Evolutionary conservation across 2,888 invertebrate species (phyloP).

Genomic region (Sussaba pulchella): DNA sequence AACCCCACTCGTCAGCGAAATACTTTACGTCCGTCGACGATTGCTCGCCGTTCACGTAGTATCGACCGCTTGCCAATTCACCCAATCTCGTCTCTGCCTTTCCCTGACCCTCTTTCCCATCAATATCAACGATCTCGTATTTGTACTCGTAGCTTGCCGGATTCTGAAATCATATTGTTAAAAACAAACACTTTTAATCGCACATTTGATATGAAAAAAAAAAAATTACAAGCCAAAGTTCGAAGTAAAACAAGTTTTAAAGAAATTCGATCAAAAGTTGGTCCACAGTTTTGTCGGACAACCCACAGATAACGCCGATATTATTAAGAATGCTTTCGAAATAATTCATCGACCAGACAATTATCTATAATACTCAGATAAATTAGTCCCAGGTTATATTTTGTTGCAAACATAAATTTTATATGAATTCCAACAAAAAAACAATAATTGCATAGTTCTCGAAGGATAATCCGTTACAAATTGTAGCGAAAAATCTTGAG

Average conservation of each 20-base stretch:
- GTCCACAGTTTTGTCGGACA: too few relatives aligned
- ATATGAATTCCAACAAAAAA: background rate
- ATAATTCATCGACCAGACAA: too few relatives aligned
- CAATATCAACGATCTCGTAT: constrained; percentile 73
- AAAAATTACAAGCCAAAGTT: background rate
- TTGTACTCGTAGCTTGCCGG: constrained; percentile 73
- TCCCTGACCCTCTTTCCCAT: constrained; percentile 71
- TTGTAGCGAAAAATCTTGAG: background rate
- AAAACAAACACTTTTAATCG: background rate
- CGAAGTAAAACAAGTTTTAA: background rate
- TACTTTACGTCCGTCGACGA: constrained; percentile 85
- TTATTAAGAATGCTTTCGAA: too few relatives aligned
- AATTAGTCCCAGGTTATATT: too few relatives aligned
- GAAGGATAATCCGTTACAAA: background rate
- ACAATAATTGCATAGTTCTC: too few relatives aligned
- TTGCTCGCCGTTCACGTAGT: constrained; percentile 74
- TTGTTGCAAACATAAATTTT: background rate
- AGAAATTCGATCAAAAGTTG: background rate
- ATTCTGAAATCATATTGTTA: constrained; percentile 69
- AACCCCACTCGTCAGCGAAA: constrained; percentile 88
- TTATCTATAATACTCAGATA: too few relatives aligned
- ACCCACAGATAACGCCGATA: too few relatives aligned
- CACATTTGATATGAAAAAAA: background rate
- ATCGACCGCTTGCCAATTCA: constrained; percentile 75
- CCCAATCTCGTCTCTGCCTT: constrained; percentile 74